Evolutionary conservation across 2,888 invertebrate genomes (phyloP).

Genomic region (Agriopis aurantiaria): DNA sequence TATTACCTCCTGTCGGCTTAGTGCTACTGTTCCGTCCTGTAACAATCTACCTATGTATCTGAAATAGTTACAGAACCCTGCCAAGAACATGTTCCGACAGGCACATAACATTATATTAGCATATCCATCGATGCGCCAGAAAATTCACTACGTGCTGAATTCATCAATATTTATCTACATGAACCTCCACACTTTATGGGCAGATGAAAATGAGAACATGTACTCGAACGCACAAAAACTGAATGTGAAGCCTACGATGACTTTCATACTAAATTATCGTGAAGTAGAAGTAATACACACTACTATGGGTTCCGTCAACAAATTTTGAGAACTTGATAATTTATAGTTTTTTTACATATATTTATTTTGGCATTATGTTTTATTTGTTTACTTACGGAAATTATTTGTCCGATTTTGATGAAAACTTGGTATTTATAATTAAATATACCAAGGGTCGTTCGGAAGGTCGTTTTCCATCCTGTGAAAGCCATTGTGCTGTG

Average conservation of each 20-base stretch:
- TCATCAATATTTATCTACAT: conserved; percentile 36
- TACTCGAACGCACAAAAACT: conserved; percentile 11
- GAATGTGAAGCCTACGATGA: conserved; percentile 8
- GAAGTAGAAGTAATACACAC: not conserved
- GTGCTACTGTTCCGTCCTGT: too few species aligned
- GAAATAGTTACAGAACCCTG: too few species aligned
- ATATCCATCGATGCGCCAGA: conserved; percentile 9
- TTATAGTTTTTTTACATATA: not conserved
- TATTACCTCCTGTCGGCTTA: too few species aligned
- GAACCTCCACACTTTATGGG: conserved; percentile 30
- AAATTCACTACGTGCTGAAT: conserved; percentile 21
- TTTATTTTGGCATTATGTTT: too few species aligned
- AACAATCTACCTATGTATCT: too few species aligned
- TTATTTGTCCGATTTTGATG: too few species aligned
- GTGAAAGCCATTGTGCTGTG: too few species aligned
- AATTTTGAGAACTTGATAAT: not conserved
- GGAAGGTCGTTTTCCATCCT: too few species aligned
- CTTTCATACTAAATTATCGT: conserved; percentile 20
- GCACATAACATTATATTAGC: not conserved
- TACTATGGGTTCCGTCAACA: conserved; percentile 7
- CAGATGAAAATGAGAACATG: conserved; percentile 37
- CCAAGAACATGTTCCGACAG: not conserved
- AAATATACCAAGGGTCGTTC: too few species aligned
- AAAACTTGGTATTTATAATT: too few species aligned
- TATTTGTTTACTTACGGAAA: too few species aligned